Conservation (phyloP, 2,888 invertebrate genomes). For the Actias luna region DNA sequence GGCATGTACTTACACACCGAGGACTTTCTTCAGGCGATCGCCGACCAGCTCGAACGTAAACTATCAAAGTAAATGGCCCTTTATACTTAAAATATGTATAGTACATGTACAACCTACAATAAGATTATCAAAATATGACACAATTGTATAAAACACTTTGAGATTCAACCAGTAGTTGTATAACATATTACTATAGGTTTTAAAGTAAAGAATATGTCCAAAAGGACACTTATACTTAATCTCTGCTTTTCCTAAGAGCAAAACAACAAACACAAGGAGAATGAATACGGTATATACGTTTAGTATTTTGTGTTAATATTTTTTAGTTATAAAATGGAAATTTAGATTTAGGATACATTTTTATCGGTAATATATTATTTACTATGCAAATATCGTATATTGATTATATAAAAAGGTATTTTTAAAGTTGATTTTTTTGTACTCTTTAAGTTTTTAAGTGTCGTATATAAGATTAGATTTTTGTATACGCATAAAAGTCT, state of each 20-base stretch:
- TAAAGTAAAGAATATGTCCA: not conserved
- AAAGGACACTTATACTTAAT: not conserved
- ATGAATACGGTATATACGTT: not conserved
- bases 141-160: not conserved
- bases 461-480: not conserved
- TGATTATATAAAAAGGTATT: too few relatives aligned
- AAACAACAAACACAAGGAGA: not conserved
- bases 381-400: too few relatives aligned
- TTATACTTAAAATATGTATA: not conserved
- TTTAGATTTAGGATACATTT: not conserved
- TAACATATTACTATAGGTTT: not conserved
- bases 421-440: not conserved
- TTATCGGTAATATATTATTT: not conserved
- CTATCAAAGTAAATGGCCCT: conserved; percentile 50
- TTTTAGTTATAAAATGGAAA: not conserved
- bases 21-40: conserved; percentile 92
- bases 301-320: not conserved
- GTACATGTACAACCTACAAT: not conserved
- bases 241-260: not conserved
- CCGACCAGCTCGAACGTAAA: conserved; percentile 85
- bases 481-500: not conserved
- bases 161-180: not conserved
- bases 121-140: not conserved
- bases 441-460: not conserved
- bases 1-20: conserved; percentile 92